Conservation (phyloP, 2,888 invertebrate genomes). For the Deilephila porcellus region DNA sequence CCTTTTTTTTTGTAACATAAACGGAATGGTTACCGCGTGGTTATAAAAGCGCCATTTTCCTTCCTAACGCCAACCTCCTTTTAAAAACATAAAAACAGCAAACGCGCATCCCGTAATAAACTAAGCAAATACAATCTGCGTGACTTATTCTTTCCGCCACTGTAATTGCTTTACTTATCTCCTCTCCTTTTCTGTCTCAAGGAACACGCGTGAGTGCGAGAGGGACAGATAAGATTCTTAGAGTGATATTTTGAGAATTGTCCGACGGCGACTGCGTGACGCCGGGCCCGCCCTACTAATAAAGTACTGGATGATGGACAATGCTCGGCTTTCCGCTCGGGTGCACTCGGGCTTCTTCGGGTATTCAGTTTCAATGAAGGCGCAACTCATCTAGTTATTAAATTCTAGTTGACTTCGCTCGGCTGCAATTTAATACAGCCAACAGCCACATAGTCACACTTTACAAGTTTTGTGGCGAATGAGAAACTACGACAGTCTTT, state of each 20-base stretch:
- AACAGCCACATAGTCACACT: too few relatives aligned
- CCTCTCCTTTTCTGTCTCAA: neutral
- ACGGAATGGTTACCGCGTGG: too few relatives aligned
- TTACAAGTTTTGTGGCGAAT: too few relatives aligned
- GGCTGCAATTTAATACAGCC: too few relatives aligned
- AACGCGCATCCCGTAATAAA: neutral
- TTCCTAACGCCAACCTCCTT: too few relatives aligned
- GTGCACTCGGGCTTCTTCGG: neutral
- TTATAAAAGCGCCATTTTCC: too few relatives aligned
- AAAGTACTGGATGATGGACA: neutral
- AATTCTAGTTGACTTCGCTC: too few relatives aligned
- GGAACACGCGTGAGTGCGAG: neutral
- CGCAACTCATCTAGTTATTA: too few relatives aligned
- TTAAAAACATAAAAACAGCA: too few relatives aligned
- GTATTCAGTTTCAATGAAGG: neutral
- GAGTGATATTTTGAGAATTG: neutral
- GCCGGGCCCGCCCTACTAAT: conserved; percentile 14
- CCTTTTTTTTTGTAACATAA: too few relatives aligned
- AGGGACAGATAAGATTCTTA: neutral
- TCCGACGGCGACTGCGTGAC: conserved; percentile 4
- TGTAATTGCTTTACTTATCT: neutral
- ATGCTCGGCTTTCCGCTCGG: neutral
- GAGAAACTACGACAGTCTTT: too few relatives aligned
- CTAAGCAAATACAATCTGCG: neutral
- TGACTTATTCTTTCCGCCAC: neutral